A percentile compares a stretch with the other conserved stretches of the same genome.
These are phyloP conservation scores for Cepaea hortensis DNA, from an alignment of 2,888 invertebrate species.

Conservation along the genomic window DNA sequence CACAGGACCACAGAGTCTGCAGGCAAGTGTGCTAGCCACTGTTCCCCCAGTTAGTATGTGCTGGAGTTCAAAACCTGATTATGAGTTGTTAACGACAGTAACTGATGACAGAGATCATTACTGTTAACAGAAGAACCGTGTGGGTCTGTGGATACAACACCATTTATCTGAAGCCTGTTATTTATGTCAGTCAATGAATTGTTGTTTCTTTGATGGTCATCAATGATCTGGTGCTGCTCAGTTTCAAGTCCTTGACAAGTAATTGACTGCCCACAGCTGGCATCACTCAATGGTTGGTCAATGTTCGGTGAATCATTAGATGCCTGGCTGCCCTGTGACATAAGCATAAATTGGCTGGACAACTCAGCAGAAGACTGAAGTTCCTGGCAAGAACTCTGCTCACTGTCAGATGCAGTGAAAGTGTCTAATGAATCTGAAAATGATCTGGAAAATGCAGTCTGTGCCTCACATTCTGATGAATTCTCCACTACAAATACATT, in stretches of 20 bases:
- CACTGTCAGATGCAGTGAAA: background rate
- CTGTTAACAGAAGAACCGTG: background rate
- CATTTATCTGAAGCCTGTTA: background rate
- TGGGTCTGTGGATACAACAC: background rate
- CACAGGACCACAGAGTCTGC: too few relatives aligned
- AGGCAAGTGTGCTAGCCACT: too few relatives aligned
- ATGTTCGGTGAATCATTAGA: too few relatives aligned
- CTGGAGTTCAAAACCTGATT: slow-evolving; percentile 12
- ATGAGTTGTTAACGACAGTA: background rate
- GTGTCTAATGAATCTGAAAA: background rate
- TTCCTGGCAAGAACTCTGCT: background rate
- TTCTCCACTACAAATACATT: background rate
- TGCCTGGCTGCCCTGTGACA: too few relatives aligned
- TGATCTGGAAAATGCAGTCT: background rate
- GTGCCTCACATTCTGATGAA: background rate
- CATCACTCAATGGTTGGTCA: background rate
- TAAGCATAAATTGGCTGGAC: background rate
- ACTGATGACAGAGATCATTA: background rate
- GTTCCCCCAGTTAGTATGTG: background rate
- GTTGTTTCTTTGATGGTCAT: background rate
- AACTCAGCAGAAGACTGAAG: background rate
- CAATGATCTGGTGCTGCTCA: background rate
- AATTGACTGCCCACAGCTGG: too few relatives aligned
- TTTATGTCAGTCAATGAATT: background rate
- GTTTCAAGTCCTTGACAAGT: background rate